phyloP scores from a whole-genome alignment of 2,888 invertebrate species.

The Dasypolia templi region DNA sequence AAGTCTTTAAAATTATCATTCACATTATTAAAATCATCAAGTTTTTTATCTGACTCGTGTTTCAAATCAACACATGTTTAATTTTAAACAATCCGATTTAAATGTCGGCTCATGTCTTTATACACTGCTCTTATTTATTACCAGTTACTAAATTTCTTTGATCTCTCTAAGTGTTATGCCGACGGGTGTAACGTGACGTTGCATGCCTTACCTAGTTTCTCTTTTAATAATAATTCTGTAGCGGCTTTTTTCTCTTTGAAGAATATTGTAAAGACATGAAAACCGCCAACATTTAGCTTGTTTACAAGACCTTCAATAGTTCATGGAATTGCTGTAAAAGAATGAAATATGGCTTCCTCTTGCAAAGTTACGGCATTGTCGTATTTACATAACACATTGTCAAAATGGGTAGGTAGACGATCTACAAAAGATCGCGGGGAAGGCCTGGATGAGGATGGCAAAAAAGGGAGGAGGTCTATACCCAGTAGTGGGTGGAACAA shows the following conservation, averaged over 20 bases:
- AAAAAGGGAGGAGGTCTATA: not conserved
- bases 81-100: constrained; percentile 64
- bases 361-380: not conserved
- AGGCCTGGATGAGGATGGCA: not conserved
- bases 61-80: constrained; percentile 53
- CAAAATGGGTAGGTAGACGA: not conserved
- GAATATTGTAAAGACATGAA: constrained; percentile 25
- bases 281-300: not conserved
- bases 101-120: constrained; percentile 63
- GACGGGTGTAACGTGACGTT: constrained; percentile 43
- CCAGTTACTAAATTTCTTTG: constrained; percentile 61
- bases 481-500: not conserved
- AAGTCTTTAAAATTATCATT: constrained; percentile 23
- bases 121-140: constrained; percentile 63
- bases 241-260: constrained; percentile 40
- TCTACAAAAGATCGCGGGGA: not conserved
- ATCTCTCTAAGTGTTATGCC: constrained; percentile 59
- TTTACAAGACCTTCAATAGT: constrained; percentile 24
- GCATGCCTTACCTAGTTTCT: constrained; percentile 21
- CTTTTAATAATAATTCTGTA: constrained; percentile 13
- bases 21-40: constrained; percentile 47
- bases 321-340: constrained; percentile 14
- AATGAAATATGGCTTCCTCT: constrained; percentile 2
- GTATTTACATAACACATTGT: not conserved
- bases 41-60: constrained; percentile 59